Evolutionary conservation across 2,888 invertebrate species (phyloP), one percentile per base, ranked within the genome.

Genomic region (Plebejus argus): DNA sequence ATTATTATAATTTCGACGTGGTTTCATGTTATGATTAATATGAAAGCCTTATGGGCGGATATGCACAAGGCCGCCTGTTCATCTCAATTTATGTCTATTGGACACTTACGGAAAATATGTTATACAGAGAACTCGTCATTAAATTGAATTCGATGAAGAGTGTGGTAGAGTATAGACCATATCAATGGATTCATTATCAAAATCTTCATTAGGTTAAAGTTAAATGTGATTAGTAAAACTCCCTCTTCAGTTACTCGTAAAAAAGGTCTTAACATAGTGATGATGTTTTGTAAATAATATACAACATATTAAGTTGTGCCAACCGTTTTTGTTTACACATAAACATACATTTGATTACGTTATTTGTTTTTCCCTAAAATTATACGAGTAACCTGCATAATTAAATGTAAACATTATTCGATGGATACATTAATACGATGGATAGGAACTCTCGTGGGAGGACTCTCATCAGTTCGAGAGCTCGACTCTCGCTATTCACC

Each of bases 1-100:
- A 53, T 74, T 49, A 71, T 39, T 53, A 53, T 49, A 74, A 74
- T 72, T 45, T 33, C 66, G 28, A 33, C 28, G 66, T 71, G 71
- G 71, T 39, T 39, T 71, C 8, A 71, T 71, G 39, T 71, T 35
- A 39, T 71, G n/a, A 39, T 39, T 71, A 10, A 39, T 71, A 35
- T 71, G n/a, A 33, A 28, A 15, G 28, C 53, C 53, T 53, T 53
- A 53, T 53, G 66, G 28, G 12, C 28, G 15, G 28, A 66, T 66
- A 66, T 66, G 28, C 6, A 5, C 28, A 33, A 33, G 28, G 15
- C 28, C 2, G 6, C 66, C 15, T 61, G 23, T 61, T 7, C 18
- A 66, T 66, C 28, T 3, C 8, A 20, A 58, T 58, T 20, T 58
- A 15, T 23, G 61, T 33, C 3, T 23, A 15, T 66, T 66, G 15